These are phyloP conservation scores for Chamaetylas fuelleborni DNA, from an alignment of 2,113 vertebrate genomes.

Conservation along the genomic window DNA sequence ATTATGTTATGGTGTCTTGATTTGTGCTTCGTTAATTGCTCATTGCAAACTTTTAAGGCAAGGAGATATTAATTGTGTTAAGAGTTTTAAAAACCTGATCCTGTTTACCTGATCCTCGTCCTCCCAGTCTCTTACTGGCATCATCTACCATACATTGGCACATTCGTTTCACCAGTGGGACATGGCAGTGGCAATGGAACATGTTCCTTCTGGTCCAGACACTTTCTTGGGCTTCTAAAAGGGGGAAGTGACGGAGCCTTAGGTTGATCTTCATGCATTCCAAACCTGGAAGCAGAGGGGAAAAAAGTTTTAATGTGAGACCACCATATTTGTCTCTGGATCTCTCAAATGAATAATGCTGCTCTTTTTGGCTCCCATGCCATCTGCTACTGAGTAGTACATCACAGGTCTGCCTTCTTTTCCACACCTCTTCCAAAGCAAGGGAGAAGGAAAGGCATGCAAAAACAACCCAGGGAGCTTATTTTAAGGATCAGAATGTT, in stretches of 20 bases:
- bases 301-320: neutral
- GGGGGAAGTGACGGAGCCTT: neutral
- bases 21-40: neutral
- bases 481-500: neutral
- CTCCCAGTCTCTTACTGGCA: neutral
- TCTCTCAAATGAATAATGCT: neutral
- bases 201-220: neutral
- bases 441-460: neutral
- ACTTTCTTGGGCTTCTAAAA: neutral
- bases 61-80: neutral
- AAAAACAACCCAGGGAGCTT: neutral
- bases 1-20: neutral
- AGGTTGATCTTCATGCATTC: neutral
- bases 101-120: neutral
- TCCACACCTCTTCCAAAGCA: neutral
- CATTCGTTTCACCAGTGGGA: fast-evolving
- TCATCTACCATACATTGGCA: fast-evolving
- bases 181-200: neutral
- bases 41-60: neutral
- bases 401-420: neutral
- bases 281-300: neutral
- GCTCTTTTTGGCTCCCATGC: neutral
- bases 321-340: neutral
- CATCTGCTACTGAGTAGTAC: neutral
- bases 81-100: neutral